A percentile compares a stretch with the other conserved stretches of the same genome.
phyloP scores from a whole-genome alignment of 2,797 vertebrate species.

The Graptemys geographica region DNA sequence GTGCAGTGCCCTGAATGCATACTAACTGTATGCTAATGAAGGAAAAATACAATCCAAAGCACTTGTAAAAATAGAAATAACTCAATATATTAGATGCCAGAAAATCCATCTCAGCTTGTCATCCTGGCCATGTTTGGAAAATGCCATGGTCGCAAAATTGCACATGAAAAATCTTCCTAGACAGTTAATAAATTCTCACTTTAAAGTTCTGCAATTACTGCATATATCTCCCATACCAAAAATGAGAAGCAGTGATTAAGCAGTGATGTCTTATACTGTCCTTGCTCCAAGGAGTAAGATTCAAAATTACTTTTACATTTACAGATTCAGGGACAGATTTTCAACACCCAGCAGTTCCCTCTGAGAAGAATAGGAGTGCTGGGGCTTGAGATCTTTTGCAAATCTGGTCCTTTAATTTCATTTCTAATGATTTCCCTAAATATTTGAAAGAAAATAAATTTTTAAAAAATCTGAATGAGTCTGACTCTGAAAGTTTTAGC shows the following conservation, averaged over 20 bases:
- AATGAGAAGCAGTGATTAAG: neutral
- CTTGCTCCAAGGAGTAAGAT: neutral
- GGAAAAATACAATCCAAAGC: neutral
- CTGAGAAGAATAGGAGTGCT: neutral
- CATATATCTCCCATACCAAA: neutral
- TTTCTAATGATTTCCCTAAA: neutral
- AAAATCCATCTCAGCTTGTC: constrained; percentile 1
- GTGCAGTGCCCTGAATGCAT: neutral
- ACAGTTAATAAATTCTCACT: neutral
- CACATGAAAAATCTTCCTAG: neutral
- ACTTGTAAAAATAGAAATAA: neutral
- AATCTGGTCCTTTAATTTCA: neutral
- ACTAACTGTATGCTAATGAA: neutral
- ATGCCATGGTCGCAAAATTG: neutral
- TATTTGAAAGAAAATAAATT: neutral
- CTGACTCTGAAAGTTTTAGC: neutral
- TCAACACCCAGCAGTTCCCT: neutral
- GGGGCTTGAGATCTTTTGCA: neutral
- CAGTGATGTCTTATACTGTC: neutral
- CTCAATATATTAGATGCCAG: constrained; percentile 10
- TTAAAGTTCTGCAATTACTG: constrained; percentile 17
- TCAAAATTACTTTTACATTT: neutral
- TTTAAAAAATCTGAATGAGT: neutral
- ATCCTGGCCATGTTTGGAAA: neutral
- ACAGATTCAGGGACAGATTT: neutral